These are phyloP conservation scores for Merodon equestris DNA, from an alignment of 2,888 invertebrate species.

Conservation along the genomic window DNA sequence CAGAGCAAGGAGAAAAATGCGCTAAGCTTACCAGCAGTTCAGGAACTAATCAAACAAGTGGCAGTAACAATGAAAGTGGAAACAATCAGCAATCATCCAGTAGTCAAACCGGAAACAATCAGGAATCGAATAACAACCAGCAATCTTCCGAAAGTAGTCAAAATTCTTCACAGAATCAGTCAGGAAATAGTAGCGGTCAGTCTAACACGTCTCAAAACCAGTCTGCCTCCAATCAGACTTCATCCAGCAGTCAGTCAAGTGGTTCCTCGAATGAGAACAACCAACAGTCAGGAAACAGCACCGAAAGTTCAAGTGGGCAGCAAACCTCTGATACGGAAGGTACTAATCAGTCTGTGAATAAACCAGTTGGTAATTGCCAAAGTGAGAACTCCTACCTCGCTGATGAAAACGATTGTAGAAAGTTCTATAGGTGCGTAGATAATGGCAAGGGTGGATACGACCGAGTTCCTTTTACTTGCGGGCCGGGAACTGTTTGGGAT, in stretches of 20 bases:
- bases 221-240: constrained; percentile 44
- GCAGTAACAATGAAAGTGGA: not conserved
- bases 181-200: constrained; percentile 9
- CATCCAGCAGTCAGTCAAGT: constrained; percentile 38
- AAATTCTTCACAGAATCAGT: constrained; percentile 13
- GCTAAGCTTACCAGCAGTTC: constrained; percentile 23
- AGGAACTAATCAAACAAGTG: not conserved
- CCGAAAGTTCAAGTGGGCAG: constrained; percentile 8
- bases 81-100: not conserved
- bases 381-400: constrained; percentile 78
- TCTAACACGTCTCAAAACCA: constrained; percentile 33
- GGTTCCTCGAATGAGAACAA: constrained; percentile 12
- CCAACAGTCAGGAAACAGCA: constrained; percentile 3
- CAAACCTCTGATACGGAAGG: not conserved
- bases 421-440: constrained; percentile 81
- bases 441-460: constrained; percentile 78
- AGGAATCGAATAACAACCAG: constrained; percentile 4
- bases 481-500: constrained; percentile 82
- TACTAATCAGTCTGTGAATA: constrained; percentile 6
- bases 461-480: constrained; percentile 81
- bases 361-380: constrained; percentile 72
- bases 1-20: constrained; percentile 75
- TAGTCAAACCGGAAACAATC: not conserved
- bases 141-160: constrained; percentile 6
- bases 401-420: constrained; percentile 80